Base-by-base conservation (phyloP, 2,797 vertebrate species). In the Tangara arthus region DNA sequence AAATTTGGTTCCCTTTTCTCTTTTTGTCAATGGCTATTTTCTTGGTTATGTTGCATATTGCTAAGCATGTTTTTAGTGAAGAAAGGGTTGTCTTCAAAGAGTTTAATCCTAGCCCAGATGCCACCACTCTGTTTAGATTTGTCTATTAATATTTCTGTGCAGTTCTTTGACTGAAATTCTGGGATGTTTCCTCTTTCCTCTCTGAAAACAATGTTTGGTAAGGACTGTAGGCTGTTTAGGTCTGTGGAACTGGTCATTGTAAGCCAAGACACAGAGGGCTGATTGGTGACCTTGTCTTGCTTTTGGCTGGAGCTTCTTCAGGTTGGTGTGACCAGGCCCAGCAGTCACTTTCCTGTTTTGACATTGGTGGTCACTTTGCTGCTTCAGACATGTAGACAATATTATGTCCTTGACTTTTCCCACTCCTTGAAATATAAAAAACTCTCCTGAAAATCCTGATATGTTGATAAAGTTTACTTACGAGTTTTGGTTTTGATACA, bases 251-350 rank as follows among this genome's bases (percentile, higher is more conserved):
- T 82, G 61, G n/a, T 46, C 47, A 14, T 32, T 73, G 52, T 53
- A 55, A 95, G 71, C 73, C 68, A 89, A 76, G 70, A 27, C 30
- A 30, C 15, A 59, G 49, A 46, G 7, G 39, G 16, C 42, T 84
- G 86, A 46, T 49, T 34, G 55, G 66, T 95, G 89, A 94, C 85
- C 86, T 93, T 82, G 52, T 37, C 71, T 92, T 92, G 66, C 61
- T 82, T 92, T 95, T 94, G 82, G 90, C 79, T 69, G 73, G 34
- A 39, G 34, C 70, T 95, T 84, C 86, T 94, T 92, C 83, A 94
- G 73, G 53, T 57, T 77, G 69, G 26, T 56, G 69, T 61, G 80
- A 72, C 53, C 65, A 56, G 27, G 63, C 59, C 72, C 84, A 34
- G 65, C 71, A 57, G 79, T 64, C 0, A 1, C 68, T 92, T 95